Conservation (phyloP, 2,797 vertebrate genomes). For the Pogoniulus pusillus region DNA sequence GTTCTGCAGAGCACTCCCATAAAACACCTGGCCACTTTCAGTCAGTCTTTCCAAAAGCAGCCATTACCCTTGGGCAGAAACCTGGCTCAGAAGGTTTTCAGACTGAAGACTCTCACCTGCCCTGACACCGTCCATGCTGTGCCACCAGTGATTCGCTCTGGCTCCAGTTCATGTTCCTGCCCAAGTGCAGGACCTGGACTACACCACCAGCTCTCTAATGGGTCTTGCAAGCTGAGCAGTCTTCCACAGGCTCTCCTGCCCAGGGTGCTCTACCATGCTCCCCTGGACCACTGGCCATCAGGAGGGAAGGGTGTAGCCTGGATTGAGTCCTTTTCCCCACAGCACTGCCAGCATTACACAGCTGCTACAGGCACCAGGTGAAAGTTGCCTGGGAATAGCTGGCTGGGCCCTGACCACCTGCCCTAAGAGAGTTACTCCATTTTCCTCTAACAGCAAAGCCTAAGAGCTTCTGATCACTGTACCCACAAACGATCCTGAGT, state of each 20-base stretch:
- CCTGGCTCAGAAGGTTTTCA: background rate
- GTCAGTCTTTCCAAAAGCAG: constrained; percentile 22
- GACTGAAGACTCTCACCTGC: background rate
- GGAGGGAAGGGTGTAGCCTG: background rate
- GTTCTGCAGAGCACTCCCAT: background rate
- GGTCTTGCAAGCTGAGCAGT: background rate
- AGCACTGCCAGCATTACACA: background rate
- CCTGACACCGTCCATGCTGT: background rate
- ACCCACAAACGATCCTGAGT: background rate
- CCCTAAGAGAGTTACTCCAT: background rate
- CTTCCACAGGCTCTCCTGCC: background rate
- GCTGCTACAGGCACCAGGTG: background rate
- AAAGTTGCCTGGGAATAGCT: background rate
- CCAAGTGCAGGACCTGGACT: background rate
- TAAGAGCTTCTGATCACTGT: rapidly evolving
- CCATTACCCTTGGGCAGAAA: background rate
- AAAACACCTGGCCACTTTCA: background rate
- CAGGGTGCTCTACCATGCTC: background rate
- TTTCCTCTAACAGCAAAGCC: background rate
- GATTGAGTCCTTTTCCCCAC: background rate
- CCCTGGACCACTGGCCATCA: background rate
- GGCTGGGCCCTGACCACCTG: background rate
- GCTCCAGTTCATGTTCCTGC: background rate
- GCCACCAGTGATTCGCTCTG: background rate
- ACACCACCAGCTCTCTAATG: background rate